phyloP scores from a whole-genome alignment of 2,797 vertebrate genomes.

The Amblyopsis hoosieri region DNA sequence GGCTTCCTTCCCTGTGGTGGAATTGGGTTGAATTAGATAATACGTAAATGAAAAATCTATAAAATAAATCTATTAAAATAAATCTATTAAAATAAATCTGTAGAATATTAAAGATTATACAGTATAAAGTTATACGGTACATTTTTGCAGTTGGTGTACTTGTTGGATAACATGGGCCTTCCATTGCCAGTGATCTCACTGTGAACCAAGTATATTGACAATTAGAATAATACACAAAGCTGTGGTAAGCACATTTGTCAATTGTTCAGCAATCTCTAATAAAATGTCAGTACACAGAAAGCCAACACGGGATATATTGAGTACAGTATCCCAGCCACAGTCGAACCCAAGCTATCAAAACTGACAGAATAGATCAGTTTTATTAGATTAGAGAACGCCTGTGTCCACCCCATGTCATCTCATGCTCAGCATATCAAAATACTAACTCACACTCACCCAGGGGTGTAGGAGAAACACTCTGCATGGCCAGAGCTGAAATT shows the following conservation, averaged over 20 bases:
- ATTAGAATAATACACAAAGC: background rate
- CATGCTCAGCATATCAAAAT: conserved; percentile 5
- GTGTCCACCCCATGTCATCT: conserved; percentile 18
- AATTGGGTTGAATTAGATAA: no score
- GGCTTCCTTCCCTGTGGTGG: no score
- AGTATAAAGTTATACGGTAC: no score
- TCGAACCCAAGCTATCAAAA: conserved; percentile 10
- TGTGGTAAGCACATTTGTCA: background rate
- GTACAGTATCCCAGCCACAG: background rate
- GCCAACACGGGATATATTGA: no score
- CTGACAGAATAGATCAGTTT: conserved; percentile 4
- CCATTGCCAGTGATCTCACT: no score
- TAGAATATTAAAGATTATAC: no score
- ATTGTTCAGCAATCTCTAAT: background rate
- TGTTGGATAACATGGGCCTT: no score
- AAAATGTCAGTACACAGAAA: background rate
- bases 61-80: no score
- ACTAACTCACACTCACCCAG: conserved; percentile 14
- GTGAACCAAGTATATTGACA: no score
- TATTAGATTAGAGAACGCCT: conserved; percentile 14
- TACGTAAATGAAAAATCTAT: no score
- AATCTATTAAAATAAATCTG: no score
- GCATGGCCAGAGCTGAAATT: conserved; percentile 11
- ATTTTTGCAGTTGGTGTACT: no score
- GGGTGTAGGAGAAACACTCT: conserved; percentile 8